Evolutionary conservation across 2,113 vertebrate species (phyloP).

Genomic region (Platycercus adscitus): DNA sequence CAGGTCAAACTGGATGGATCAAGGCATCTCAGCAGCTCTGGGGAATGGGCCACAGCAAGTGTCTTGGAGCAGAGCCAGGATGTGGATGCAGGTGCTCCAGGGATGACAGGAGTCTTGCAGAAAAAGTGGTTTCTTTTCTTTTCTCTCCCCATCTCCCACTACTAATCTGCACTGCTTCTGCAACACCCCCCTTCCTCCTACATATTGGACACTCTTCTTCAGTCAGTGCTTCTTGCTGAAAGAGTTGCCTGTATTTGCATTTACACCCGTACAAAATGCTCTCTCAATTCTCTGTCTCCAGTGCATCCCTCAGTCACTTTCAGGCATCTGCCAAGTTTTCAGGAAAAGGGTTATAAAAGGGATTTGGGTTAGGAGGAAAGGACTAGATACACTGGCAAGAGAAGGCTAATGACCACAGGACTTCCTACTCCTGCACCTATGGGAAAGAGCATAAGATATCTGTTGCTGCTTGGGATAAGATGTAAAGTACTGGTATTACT

Average conservation of each 20-base stretch:
- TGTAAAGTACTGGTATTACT: not conserved
- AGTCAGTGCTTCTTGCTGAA: not conserved
- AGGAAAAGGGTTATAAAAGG: not conserved
- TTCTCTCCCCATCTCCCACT: not conserved
- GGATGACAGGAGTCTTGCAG: not conserved
- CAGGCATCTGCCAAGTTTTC: not conserved
- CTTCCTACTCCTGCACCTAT: not conserved
- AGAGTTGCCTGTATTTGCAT: not conserved
- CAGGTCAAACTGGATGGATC: conserved; percentile 40
- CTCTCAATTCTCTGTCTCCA: not conserved
- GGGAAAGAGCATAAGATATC: not conserved
- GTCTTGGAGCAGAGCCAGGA: not conserved
- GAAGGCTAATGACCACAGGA: not conserved
- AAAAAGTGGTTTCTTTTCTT: not conserved
- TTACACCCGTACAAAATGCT: not conserved
- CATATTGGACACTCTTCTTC: fast-evolving
- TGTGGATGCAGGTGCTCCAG: not conserved
- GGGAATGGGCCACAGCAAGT: not conserved
- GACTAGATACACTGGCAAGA: not conserved
- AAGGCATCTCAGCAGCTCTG: not conserved
- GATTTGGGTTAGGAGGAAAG: not conserved
- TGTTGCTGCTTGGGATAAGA: not conserved
- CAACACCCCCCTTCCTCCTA: not conserved
- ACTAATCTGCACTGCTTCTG: not conserved
- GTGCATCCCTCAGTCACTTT: not conserved